Percentiles rank a stretch among this genome's conserved stretches.
Conservation (phyloP, 2,797 vertebrate genomes). For the Tenualosa thibaudeaui region DNA sequence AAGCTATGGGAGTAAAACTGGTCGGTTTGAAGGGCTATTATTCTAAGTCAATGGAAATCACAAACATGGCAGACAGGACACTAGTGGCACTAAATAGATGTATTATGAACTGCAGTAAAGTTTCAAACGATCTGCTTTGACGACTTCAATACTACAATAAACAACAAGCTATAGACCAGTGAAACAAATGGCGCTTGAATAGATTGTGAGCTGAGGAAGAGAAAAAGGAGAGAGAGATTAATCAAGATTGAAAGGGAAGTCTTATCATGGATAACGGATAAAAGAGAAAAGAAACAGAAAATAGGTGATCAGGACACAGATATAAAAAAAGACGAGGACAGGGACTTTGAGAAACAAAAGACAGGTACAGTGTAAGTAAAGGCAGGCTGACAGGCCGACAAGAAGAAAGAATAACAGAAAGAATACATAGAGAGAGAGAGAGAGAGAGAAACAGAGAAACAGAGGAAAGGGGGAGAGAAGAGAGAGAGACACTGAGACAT, state of each 20-base stretch:
- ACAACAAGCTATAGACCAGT: background rate
- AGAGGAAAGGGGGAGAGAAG: background rate
- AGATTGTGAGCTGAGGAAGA: slow-evolving; percentile 40
- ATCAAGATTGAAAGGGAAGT: slow-evolving; percentile 8
- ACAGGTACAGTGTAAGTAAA: background rate
- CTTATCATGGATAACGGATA: background rate
- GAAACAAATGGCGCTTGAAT: slow-evolving; percentile 25
- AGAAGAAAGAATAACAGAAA: slow-evolving; percentile 38
- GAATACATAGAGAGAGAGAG: background rate
- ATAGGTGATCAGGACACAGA: background rate
- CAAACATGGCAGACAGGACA: background rate
- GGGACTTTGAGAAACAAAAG: background rate
- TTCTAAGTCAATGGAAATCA: background rate
- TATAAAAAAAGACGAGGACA: background rate
- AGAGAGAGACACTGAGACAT: slow-evolving; percentile 84
- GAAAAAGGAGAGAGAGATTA: slow-evolving; percentile 30
- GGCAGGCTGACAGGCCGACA: background rate
- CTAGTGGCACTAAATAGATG: background rate
- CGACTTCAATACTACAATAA: background rate
- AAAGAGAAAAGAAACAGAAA: background rate
- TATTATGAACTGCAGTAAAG: background rate
- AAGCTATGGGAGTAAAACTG: background rate
- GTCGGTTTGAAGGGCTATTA: background rate
- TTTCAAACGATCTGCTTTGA: background rate
- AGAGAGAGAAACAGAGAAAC: background rate